Conservation (phyloP, 2,797 vertebrate genomes). For the Sarcoramphus papa region DNA sequence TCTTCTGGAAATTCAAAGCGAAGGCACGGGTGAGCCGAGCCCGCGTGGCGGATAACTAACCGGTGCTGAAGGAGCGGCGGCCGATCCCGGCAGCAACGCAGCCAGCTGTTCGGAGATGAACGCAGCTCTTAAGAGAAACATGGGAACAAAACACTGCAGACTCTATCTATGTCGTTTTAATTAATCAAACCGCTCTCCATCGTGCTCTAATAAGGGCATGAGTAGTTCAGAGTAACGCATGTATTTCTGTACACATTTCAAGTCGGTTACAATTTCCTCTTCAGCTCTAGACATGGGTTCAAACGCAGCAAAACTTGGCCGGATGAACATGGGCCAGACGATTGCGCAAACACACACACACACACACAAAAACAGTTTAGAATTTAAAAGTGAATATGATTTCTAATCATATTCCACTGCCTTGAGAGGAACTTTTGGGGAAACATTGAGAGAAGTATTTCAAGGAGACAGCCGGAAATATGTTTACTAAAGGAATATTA, state of each 20-base stretch:
- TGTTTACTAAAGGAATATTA: neutral
- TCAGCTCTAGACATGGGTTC: neutral
- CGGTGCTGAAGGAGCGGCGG: neutral
- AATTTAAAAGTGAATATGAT: neutral
- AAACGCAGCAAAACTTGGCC: neutral
- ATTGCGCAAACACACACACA: neutral
- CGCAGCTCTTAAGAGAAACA: neutral
- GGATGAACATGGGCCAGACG: neutral
- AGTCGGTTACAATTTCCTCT: rapidly evolving
- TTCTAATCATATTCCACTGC: too few species aligned
- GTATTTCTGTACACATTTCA: rapidly evolving
- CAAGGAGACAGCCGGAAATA: too few species aligned
- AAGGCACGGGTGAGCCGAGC: neutral
- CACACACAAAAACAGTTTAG: neutral
- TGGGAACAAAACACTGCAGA: neutral
- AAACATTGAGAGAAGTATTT: neutral
- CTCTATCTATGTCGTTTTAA: neutral
- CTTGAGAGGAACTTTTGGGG: neutral
- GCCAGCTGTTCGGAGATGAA: neutral
- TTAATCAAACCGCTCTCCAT: neutral
- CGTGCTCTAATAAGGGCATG: rapidly evolving
- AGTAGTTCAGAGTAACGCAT: rapidly evolving
- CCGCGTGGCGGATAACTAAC: neutral
- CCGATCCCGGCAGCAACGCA: neutral
- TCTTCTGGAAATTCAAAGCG: neutral